Percentiles rank a stretch among this genome's conserved stretches.
phyloP scores from a whole-genome alignment of 2,888 invertebrate genomes.

The Xiphydria camelus region DNA sequence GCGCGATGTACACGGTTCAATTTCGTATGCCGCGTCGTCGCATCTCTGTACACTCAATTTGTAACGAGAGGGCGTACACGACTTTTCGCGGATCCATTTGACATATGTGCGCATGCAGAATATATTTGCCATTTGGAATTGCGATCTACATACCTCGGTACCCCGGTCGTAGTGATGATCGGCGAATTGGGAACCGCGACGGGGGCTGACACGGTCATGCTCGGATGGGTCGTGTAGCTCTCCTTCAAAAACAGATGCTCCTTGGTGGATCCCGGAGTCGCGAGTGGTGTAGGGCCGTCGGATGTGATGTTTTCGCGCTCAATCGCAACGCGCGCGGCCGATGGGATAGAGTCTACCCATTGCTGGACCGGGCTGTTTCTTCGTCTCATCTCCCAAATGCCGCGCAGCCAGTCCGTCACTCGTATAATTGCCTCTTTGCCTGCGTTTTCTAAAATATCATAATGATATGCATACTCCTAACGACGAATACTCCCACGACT shows the following conservation, averaged over 20 bases:
- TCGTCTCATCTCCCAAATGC: slow-evolving; percentile 64
- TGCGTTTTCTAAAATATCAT: slow-evolving; percentile 38
- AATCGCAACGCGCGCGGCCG: slow-evolving; percentile 34
- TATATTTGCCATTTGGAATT: too few species aligned
- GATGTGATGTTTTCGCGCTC: slow-evolving; percentile 18
- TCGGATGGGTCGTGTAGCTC: slow-evolving; percentile 33
- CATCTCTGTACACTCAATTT: too few species aligned
- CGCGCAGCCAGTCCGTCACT: slow-evolving; percentile 51
- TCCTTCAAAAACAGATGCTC: slow-evolving; percentile 8
- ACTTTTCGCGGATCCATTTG: too few species aligned
- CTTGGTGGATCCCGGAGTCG: slow-evolving; percentile 17
- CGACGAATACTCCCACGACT: too few species aligned
- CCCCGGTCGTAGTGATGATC: slow-evolving; percentile 34
- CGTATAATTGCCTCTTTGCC: slow-evolving; percentile 48
- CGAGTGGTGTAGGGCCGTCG: slow-evolving; percentile 16
- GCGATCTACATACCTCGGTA: slow-evolving; percentile 35
- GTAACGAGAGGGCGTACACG: too few species aligned
- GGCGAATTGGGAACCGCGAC: slow-evolving; percentile 46
- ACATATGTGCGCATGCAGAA: too few species aligned
- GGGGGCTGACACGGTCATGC: slow-evolving; percentile 48
- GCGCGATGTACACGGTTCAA: too few species aligned
- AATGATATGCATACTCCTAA: too few species aligned
- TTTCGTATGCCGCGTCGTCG: too few species aligned
- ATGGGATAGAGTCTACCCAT: slow-evolving; percentile 74
- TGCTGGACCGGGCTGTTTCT: slow-evolving; percentile 71